These are phyloP conservation scores for Andinoacara biseriatus DNA, from an alignment of 2,113 vertebrate genomes.

Conservation along the genomic window DNA sequence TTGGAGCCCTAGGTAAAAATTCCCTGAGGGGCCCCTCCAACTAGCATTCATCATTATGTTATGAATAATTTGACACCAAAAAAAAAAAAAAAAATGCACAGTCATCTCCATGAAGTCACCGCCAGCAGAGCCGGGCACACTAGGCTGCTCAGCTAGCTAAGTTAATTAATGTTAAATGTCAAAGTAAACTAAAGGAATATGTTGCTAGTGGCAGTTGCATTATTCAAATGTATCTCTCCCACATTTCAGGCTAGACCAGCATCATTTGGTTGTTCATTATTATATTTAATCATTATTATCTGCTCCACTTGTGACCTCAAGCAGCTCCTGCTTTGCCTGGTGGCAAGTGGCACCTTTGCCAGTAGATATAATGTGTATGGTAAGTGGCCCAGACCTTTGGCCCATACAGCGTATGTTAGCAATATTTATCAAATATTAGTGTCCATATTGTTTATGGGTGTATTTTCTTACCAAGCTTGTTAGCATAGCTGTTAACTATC, in stretches of 20 bases:
- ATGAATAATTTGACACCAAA: background rate
- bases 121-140: background rate
- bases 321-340: no score
- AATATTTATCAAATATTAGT: background rate
- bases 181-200: conserved; percentile 1
- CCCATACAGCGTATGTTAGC: background rate
- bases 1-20: background rate
- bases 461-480: no score
- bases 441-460: no score
- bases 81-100: rapidly evolving
- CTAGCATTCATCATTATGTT: background rate
- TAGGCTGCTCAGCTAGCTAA: background rate
- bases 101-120: background rate
- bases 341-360: no score
- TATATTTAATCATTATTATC: background rate
- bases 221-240: background rate
- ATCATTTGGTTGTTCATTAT: background rate
- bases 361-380: no score
- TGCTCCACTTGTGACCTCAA: background rate
- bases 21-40: background rate
- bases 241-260: background rate
- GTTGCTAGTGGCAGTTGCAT: background rate
- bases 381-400: background rate
- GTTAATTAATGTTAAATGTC: background rate
- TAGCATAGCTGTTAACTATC: no score